These are phyloP conservation scores for Beris chalybata DNA, from an alignment of 2,888 invertebrate species.

Conservation along the genomic window DNA sequence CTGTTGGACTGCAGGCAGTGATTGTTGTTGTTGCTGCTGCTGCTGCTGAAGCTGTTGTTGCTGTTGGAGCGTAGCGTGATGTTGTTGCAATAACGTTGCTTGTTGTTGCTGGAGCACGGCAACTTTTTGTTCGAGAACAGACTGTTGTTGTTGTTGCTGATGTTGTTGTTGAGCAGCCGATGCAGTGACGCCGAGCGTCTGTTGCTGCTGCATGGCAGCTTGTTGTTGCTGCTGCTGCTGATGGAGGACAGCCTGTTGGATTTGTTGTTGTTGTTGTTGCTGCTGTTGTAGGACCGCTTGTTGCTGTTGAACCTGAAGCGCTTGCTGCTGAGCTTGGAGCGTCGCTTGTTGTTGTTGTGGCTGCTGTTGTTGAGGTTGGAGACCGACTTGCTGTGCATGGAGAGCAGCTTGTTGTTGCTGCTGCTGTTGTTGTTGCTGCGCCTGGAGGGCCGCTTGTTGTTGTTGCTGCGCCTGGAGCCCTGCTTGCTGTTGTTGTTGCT, in stretches of 20 bases:
- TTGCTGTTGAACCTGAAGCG: constrained; percentile 40
- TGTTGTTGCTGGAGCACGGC: constrained; percentile 38
- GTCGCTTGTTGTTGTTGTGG: constrained; percentile 50
- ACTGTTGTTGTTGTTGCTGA: constrained; percentile 38
- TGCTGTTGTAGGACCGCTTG: constrained; percentile 36
- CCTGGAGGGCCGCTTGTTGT: neutral
- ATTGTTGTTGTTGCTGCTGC: constrained; percentile 35
- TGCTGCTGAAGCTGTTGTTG: constrained; percentile 4
- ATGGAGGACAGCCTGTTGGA: constrained; percentile 53
- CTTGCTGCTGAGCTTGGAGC: constrained; percentile 44
- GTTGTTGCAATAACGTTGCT: constrained; percentile 41
- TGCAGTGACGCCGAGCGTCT: constrained; percentile 35
- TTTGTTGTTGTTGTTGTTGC: constrained; percentile 41
- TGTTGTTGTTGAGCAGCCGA: constrained; percentile 33
- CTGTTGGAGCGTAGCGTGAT: constrained; percentile 33
- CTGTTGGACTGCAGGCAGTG: neutral
- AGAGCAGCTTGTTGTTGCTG: constrained; percentile 55
- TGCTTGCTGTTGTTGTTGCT: constrained; percentile 42
- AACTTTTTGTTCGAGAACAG: constrained; percentile 46
- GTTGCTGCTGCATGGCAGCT: constrained; percentile 51
- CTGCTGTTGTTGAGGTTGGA: constrained; percentile 44
- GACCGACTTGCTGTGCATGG: constrained; percentile 50
- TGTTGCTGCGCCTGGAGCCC: constrained; percentile 41
- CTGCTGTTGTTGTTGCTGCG: constrained; percentile 42
- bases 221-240: constrained; percentile 53